Percentiles rank a stretch among this genome's conserved stretches.
Evolutionary conservation across 2,888 invertebrate species (phyloP).

Genomic region (Trachelus stipa): DNA sequence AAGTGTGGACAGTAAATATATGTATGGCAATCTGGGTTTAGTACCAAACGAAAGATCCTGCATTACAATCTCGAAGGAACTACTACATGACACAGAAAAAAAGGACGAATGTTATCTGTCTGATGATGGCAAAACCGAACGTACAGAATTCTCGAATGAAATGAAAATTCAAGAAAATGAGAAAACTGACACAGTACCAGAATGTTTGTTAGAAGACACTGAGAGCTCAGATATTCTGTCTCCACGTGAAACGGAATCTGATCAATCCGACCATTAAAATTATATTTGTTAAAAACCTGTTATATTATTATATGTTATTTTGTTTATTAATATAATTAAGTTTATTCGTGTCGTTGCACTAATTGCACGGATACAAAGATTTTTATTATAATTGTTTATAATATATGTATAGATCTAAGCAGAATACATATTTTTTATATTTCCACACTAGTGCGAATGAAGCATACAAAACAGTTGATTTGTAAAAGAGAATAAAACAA

Average conservation of each 20-base stretch:
- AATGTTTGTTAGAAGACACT: slow-evolving; percentile 25
- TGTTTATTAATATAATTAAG: too few relatives aligned
- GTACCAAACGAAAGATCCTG: slow-evolving; percentile 7
- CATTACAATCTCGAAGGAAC: slow-evolving; percentile 9
- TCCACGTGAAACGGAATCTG: slow-evolving; percentile 31
- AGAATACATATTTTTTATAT: background rate
- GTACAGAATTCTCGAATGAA: background rate
- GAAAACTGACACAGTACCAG: slow-evolving; percentile 14
- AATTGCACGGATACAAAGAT: background rate
- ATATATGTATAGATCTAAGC: background rate
- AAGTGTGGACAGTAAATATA: slow-evolving; percentile 11
- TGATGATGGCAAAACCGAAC: slow-evolving; percentile 15
- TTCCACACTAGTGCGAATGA: background rate
- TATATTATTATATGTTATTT: background rate
- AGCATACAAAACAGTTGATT: background rate
- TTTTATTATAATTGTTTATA: background rate
- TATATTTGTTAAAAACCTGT: background rate
- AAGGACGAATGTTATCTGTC: slow-evolving; percentile 7
- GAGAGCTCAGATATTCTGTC: slow-evolving; percentile 29
- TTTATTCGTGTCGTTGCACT: background rate
- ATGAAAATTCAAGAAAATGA: background rate
- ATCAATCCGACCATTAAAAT: slow-evolving; percentile 10
- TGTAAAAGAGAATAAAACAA: background rate
- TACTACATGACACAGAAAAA: slow-evolving; percentile 13
- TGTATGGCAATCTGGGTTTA: slow-evolving; percentile 20